phyloP scores from a whole-genome alignment of 2,113 vertebrate species.

The Gasterosteus nipponicus region DNA sequence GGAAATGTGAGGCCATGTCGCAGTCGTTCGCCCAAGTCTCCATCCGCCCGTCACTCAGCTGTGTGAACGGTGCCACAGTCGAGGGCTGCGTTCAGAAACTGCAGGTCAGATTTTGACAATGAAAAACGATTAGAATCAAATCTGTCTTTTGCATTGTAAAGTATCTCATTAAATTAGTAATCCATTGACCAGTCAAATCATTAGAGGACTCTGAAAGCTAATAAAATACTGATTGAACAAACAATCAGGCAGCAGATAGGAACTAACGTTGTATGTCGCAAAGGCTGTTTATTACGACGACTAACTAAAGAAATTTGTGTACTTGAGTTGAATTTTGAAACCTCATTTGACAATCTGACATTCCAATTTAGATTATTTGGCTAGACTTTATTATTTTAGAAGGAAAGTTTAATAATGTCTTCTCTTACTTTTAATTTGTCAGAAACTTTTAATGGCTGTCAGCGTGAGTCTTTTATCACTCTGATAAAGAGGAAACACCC shows the following conservation, averaged over 20 bases:
- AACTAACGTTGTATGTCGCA: background rate
- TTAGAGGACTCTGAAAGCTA: background rate
- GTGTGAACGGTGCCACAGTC: constrained; percentile 70
- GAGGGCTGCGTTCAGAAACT: constrained; percentile 85
- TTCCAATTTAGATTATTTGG: background rate
- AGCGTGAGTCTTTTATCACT: background rate
- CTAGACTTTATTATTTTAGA: background rate
- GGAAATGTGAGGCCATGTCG: constrained; percentile 89
- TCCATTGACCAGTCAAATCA: background rate
- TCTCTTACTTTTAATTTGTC: background rate
- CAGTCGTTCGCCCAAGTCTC: constrained; percentile 79
- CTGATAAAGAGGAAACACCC: background rate
- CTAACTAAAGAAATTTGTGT: background rate
- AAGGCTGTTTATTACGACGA: constrained; percentile 10
- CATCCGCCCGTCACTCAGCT: constrained; percentile 84
- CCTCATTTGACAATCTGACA: background rate
- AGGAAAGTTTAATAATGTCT: background rate
- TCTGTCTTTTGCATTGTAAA: background rate
- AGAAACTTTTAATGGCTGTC: background rate
- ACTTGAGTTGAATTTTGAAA: background rate
- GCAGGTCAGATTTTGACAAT: constrained; percentile 77
- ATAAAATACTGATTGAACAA: constrained; percentile 2
- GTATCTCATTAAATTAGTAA: background rate
- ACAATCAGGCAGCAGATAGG: constrained; percentile 28
- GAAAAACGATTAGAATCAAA: background rate